phyloP scores from a whole-genome alignment of 2,797 vertebrate genomes.

The Poeciliopsis infans region DNA sequence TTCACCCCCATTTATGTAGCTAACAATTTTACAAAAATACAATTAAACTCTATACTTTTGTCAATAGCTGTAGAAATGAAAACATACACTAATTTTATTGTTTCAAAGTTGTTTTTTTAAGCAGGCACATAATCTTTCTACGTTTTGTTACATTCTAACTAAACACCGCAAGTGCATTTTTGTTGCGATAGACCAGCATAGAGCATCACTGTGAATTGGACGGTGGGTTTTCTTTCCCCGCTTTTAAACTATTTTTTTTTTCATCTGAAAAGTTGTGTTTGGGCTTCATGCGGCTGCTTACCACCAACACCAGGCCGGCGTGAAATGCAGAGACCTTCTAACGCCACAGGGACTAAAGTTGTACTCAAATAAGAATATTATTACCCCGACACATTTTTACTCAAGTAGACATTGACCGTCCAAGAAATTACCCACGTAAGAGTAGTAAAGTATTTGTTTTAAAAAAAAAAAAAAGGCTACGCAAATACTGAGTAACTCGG shows the following conservation, averaged over 20 bases:
- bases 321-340: neutral
- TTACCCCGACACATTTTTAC: no score
- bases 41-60: neutral
- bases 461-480: no score
- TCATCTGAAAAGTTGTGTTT: neutral
- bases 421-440: no score
- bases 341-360: no score
- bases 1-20: no score
- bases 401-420: no score
- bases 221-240: neutral
- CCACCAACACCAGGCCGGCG: neutral
- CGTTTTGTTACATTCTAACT: neutral
- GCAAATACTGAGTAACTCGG: no score
- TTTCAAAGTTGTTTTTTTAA: neutral
- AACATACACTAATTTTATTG: neutral
- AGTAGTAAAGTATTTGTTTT: no score
- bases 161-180: neutral
- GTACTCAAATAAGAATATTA: no score
- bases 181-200: neutral
- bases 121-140: neutral
- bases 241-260: neutral
- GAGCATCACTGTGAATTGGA: neutral
- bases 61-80: neutral
- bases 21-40: neutral
- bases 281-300: neutral